Evolutionary conservation across 2,797 vertebrate genomes (phyloP).

Genomic region (Tamandua tetradactyla): DNA sequence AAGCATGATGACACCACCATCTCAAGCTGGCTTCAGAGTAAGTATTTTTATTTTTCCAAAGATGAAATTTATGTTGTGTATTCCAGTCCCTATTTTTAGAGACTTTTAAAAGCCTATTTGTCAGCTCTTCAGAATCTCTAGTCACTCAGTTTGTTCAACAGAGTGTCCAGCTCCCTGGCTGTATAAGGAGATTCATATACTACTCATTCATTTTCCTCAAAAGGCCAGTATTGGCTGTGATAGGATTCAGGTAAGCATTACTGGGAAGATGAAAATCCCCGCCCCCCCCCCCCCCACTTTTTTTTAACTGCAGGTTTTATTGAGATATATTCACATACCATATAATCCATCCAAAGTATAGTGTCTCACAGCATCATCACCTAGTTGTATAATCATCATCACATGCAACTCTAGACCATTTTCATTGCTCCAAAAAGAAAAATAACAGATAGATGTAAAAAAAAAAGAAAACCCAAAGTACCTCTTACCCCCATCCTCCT

Average conservation of each 20-base stretch:
- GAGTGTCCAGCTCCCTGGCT: neutral
- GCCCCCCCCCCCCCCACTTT: too few species aligned
- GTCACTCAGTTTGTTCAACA: neutral
- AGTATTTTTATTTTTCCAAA: conserved; percentile 81
- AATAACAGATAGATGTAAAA: too few species aligned
- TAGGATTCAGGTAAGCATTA: conserved; percentile 54
- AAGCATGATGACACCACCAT: conserved; percentile 99
- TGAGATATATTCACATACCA: too few species aligned
- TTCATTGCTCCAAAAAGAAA: too few species aligned
- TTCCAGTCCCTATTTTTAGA: conserved; percentile 13
- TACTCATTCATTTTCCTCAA: conserved; percentile 9
- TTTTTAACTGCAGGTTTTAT: too few species aligned
- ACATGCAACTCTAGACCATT: too few species aligned
- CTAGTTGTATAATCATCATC: too few species aligned
- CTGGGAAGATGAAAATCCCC: neutral
- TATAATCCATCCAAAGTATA: too few species aligned
- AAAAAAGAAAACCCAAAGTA: too few species aligned
- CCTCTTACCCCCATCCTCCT: too few species aligned
- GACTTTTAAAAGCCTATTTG: conserved; percentile 27
- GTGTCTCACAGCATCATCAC: too few species aligned
- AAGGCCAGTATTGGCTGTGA: conserved; percentile 21
- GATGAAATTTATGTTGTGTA: neutral
- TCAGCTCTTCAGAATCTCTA: conserved; percentile 4
- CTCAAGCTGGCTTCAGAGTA: conserved; percentile 98
- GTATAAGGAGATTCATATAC: conserved; percentile 1